Base-by-base conservation (phyloP, 1,140 invertebrate genomes). In the Onthophagus taurus region DNA sequence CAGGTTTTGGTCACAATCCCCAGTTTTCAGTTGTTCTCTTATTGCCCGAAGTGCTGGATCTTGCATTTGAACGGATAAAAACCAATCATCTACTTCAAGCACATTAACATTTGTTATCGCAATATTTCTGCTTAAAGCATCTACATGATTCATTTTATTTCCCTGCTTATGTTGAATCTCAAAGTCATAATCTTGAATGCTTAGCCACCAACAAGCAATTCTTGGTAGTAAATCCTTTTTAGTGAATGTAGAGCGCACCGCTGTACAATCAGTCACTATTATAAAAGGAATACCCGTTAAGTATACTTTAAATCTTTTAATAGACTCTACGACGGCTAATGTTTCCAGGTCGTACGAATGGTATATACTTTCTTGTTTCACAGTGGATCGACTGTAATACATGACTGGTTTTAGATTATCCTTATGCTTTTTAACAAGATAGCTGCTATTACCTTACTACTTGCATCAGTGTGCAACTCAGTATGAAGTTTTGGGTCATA, bases 401-500 rank as follows among this genome's bases (percentile, higher is more conserved):
- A 38, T 42, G 1, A 20, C 12, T 6, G 38, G 21, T 29, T 14
- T 9, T 18, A 39, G 3, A 8, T 2, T 23, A 20, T 23, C 3
- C 12, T 9, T 13, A 21, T 31, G 38, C 3, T 43, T 20, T 31
- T 61, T 23, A 59, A 12, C 11, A 57, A 44, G 13, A 55, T 49
- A 4, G 49, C 59, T 2, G 54, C 59, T 11, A 61, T 47, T 0
- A 61, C 60, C 1, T 42, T 17, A n/a, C 49, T 45, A 30, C 54
- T 55, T 0, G 61, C 59, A 46, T 61, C 57, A 0, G 58, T 59
- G 36, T 65, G 62, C 2, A 64, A 16, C 31, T 66, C 61, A 4
- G 39, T 42, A 8, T 31, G 23, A 12, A 41, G 24, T 49, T 1
- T 55, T 45, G 24, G 51, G 52, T 34, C 50, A 51, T 11, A 49